Evolutionary conservation across 2,888 invertebrate species (phyloP).

Genomic region (Eupeodes latifasciatus): DNA sequence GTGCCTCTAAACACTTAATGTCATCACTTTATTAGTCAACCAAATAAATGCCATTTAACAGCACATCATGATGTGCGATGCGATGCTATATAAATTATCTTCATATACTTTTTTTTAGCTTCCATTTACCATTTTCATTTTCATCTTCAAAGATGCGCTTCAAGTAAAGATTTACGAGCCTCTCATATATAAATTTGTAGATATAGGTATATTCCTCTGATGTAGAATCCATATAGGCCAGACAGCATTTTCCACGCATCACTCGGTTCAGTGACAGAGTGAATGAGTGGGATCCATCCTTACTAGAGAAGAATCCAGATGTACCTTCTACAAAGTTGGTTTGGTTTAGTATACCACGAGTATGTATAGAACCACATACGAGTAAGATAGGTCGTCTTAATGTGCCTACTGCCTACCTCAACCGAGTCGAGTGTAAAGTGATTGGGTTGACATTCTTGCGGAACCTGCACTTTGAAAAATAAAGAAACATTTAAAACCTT

Average conservation of each 20-base stretch:
- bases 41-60: conserved; percentile 63
- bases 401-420: conserved; percentile 19
- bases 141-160: conserved; percentile 41
- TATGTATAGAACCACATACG: background rate
- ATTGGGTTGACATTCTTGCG: conserved; percentile 55
- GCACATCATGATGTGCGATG: conserved; percentile 50
- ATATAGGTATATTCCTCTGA: background rate
- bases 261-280: conserved; percentile 62
- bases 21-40: conserved; percentile 73
- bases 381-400: conserved; percentile 4
- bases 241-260: conserved; percentile 63
- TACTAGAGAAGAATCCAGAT: conserved; percentile 45
- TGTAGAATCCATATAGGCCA: background rate
- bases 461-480: conserved; percentile 33
- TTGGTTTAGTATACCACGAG: no score
- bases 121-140: background rate
- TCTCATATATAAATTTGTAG: conserved; percentile 37
- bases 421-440: conserved; percentile 12
- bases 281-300: conserved; percentile 59
- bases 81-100: conserved; percentile 51
- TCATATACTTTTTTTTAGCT: conserved; percentile 10
- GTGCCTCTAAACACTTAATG: conserved; percentile 62
- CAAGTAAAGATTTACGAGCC: conserved; percentile 60
- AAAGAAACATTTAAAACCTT: conserved; percentile 32
- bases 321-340: background rate